These are phyloP conservation scores for Colaptes auratus DNA, from an alignment of 2,113 vertebrate genomes.

Conservation along the genomic window DNA sequence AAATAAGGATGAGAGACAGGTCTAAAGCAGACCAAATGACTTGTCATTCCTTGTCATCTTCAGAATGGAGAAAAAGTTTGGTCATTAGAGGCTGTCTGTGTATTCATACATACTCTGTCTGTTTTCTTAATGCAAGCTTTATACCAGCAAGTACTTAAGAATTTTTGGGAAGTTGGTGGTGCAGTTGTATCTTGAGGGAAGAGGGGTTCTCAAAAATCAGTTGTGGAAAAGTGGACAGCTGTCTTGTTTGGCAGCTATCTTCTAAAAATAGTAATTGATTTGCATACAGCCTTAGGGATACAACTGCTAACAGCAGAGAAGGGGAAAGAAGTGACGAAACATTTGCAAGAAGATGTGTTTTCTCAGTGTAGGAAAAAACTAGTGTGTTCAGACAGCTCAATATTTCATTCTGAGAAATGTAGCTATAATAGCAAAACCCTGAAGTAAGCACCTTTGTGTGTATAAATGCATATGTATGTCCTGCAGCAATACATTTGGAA, in stretches of 20 bases:
- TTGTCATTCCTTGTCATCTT: background rate
- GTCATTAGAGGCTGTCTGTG: background rate
- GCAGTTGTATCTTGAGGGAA: background rate
- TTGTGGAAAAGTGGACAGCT: background rate
- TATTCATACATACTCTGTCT: fast-evolving
- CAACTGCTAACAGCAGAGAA: background rate
- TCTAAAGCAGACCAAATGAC: background rate
- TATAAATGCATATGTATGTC: background rate
- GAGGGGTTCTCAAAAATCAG: background rate
- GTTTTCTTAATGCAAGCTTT: background rate
- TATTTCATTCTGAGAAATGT: background rate
- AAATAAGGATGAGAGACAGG: background rate
- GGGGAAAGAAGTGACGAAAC: background rate
- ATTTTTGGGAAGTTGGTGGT: background rate
- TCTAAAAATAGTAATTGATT: background rate
- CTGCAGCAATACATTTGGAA: background rate
- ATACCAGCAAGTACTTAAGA: background rate
- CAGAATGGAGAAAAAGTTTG: background rate
- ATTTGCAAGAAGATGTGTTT: background rate
- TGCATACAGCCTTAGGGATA: background rate
- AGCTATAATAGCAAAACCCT: background rate
- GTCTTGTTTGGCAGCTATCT: background rate
- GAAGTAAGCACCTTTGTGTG: background rate
- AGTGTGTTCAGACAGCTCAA: background rate
- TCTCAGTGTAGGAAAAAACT: background rate